Percentiles rank a stretch among this genome's conserved stretches.
Conservation (phyloP, 2,113 vertebrate species). For the Rhipidura dahli region DNA sequence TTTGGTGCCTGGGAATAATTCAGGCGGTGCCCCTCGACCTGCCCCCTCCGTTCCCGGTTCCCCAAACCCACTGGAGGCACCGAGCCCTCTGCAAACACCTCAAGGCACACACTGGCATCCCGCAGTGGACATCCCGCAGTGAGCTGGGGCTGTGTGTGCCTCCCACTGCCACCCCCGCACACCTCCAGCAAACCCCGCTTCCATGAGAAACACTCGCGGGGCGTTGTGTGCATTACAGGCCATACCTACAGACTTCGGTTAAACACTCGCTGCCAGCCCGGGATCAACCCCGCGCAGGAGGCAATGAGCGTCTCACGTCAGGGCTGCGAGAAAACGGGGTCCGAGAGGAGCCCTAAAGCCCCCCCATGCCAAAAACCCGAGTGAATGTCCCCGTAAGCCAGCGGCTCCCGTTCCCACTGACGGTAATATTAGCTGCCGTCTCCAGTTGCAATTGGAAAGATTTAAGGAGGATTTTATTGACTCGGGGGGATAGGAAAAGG, state of each 20-base stretch:
- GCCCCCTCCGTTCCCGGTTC: too few species aligned
- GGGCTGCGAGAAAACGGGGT: not conserved
- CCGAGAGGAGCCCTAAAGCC: not conserved
- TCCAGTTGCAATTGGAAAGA: not conserved
- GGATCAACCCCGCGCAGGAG: not conserved
- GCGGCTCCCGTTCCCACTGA: not conserved
- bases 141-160: not conserved
- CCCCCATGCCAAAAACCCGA: not conserved
- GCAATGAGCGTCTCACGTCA: accelerated
- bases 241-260: accelerated
- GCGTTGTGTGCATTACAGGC: not conserved
- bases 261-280: not conserved
- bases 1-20: constrained; percentile 8
- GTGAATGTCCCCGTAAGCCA: not conserved
- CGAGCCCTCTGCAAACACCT: not conserved
- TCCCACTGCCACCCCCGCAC: accelerated
- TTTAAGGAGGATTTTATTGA: constrained; percentile 6
- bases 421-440: not conserved
- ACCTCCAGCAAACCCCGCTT: accelerated
- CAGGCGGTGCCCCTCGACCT: not conserved
- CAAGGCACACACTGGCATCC: accelerated
- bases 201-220: accelerated
- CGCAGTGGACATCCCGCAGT: accelerated
- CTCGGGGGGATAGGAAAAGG: not conserved
- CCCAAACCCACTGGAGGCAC: not conserved